Percentiles rank a stretch among this genome's conserved stretches.
Evolutionary conservation across 1,140 invertebrate species (phyloP).

Genomic region (Orius laevigatus): DNA sequence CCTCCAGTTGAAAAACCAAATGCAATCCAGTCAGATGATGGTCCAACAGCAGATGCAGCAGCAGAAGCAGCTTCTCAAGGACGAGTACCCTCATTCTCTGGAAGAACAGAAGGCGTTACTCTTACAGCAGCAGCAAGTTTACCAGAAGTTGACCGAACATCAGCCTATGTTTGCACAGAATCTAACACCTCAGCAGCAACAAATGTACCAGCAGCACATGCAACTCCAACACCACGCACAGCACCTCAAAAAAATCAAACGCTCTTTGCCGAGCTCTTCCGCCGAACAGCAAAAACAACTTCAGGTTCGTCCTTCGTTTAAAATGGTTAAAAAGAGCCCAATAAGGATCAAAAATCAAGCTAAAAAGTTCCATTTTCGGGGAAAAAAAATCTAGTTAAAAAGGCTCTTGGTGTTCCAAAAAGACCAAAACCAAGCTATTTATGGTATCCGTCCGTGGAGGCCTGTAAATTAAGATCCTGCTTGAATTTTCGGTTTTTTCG

Average conservation of each 20-base stretch:
- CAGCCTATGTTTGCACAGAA: slow-evolving; percentile 23
- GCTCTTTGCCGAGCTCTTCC: slow-evolving; percentile 23
- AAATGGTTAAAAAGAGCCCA: no score
- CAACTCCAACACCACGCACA: slow-evolving; percentile 30
- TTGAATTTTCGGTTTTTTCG: slow-evolving; percentile 1
- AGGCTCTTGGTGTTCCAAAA: no score
- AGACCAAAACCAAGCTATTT: no score
- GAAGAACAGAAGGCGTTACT: slow-evolving; percentile 12
- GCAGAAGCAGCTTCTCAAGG: slow-evolving; percentile 1
- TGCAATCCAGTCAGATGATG: slow-evolving; percentile 10
- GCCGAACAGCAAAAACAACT: slow-evolving; percentile 13
- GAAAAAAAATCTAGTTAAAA: no score
- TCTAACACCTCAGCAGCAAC: slow-evolving; percentile 28
- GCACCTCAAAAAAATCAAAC: slow-evolving; percentile 30
- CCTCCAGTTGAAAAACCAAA: slow-evolving; percentile 18
- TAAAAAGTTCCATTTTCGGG: no score
- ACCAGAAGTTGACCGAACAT: slow-evolving; percentile 19
- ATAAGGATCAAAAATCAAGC: no score
- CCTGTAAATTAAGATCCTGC: background rate
- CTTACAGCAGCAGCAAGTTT: slow-evolving; percentile 19
- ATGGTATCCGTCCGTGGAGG: no score
- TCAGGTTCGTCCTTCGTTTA: no score
- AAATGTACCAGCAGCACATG: slow-evolving; percentile 32
- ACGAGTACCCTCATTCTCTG: no score
- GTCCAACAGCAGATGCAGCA: slow-evolving; percentile 19